A percentile compares a stretch with the other conserved stretches of the same genome.
Conservation (phyloP, 2,888 invertebrate genomes). For the Caradrina clavipalpis region DNA sequence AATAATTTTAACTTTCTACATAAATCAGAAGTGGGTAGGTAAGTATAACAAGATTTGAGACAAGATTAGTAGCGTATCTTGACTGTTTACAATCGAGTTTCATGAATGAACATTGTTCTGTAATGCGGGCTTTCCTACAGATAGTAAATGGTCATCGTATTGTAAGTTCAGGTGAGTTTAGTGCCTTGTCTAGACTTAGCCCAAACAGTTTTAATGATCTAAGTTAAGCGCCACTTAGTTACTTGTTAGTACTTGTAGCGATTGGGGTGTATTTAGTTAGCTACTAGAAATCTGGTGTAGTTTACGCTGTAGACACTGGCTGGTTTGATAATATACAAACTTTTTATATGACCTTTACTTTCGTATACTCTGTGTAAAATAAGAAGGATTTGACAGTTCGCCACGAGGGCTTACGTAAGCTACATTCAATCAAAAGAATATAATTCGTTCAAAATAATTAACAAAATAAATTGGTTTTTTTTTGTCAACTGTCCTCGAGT, state of each 20-base stretch:
- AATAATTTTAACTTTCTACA: background rate
- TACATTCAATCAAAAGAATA: too few species aligned
- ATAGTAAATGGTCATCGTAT: slow-evolving; percentile 1
- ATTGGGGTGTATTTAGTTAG: background rate
- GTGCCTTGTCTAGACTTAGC: slow-evolving; percentile 5
- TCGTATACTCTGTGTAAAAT: too few species aligned
- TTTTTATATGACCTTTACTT: too few species aligned
- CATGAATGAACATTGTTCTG: background rate
- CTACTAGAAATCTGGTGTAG: background rate
- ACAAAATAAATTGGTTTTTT: too few species aligned
- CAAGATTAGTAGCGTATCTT: background rate
- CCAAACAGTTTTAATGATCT: slow-evolving; percentile 17
- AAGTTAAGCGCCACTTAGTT: background rate
- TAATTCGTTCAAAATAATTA: too few species aligned
- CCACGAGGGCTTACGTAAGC: too few species aligned
- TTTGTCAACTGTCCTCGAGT: too few species aligned
- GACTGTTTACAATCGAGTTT: background rate
- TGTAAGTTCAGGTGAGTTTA: slow-evolving; percentile 10
- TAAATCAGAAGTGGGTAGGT: background rate
- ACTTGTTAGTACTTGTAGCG: background rate
- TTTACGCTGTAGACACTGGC: too few species aligned
- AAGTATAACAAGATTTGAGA: slow-evolving; percentile 3
- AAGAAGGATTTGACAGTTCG: too few species aligned
- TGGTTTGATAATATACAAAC: too few species aligned
- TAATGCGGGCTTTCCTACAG: background rate